Evolutionary conservation across 2,888 invertebrate genomes (phyloP), one percentile per base, ranked within the genome.

Genomic region (Agrenia bidenticulata): DNA sequence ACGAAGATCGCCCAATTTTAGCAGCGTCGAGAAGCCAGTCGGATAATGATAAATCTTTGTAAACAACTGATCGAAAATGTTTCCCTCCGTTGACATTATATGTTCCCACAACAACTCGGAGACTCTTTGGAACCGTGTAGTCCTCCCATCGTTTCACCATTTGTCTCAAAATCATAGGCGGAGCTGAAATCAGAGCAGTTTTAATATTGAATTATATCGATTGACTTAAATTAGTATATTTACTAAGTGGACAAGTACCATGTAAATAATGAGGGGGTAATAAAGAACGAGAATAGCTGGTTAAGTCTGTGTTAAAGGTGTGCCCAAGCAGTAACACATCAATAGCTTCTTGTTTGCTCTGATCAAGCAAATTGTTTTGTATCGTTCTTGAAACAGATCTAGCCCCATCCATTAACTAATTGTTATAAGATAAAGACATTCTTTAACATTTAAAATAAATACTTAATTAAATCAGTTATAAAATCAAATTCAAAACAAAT

Each of bases 51-150:
- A 89, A 85, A 80, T 92, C 91, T 81, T 94, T 95, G 79, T 93
- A 94, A 27, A 92, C 97, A 61, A 99, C 89, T 80, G 94, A 96
- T 74, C 95, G 87, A 78, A 99, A 97, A 81, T 97, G 96, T 81
- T 96, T 97, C 2, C 99, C 99, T 45, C 99, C 99, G 81, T 99
- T 99, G 0, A 99, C 98, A 81, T 99, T 99, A 83, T 98, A 99
- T 0, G 99, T 99, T 17, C 95, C 98, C 61, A 94, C 88, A 57
- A 92, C 89, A 4, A 98, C 85, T 24, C 92, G 85, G 23, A 94
- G 83, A 71, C 85, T 85, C 62, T 86, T 83, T 1, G 88, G 85
- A 60, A 85, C 84, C 0, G 89, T 87, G 77, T 88, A 92, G 80
- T 94, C 93, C 76, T 84, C 85, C 75, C 88, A 88, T 62, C 92